phyloP scores from a whole-genome alignment of 1,140 invertebrate genomes.

The Hycleus phaleratus region DNA sequence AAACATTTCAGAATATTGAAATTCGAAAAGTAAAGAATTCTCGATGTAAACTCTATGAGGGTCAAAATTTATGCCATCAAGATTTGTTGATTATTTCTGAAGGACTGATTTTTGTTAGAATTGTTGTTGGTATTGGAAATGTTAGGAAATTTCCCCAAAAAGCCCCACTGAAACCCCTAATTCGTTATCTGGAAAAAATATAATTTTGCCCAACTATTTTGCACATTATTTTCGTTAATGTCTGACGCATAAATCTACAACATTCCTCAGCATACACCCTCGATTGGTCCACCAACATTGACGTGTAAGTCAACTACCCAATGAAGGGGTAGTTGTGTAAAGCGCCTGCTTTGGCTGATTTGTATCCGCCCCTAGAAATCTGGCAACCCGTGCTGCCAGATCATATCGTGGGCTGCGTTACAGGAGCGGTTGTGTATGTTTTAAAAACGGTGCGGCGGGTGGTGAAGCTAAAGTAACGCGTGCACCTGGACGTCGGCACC shows the following conservation, averaged over 20 bases:
- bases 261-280: slow-evolving; percentile 7
- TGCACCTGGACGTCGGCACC: slow-evolving; percentile 33
- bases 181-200: too few species aligned
- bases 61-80: too few species aligned
- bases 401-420: slow-evolving; percentile 16
- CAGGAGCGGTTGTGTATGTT: slow-evolving; percentile 18
- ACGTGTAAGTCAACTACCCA: slow-evolving; percentile 9
- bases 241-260: slow-evolving; percentile 30
- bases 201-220: too few species aligned
- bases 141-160: too few species aligned
- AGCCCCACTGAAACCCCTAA: too few species aligned
- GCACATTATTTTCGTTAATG: neutral
- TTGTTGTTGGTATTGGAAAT: too few species aligned
- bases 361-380: slow-evolving; percentile 16
- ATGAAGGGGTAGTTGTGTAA: slow-evolving; percentile 10
- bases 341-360: slow-evolving; percentile 21
- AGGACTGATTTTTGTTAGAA: too few species aligned
- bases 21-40: too few species aligned
- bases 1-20: too few species aligned
- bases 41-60: too few species aligned
- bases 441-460: slow-evolving; percentile 17
- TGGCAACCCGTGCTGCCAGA: slow-evolving; percentile 17
- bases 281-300: slow-evolving; percentile 32
- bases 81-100: too few species aligned
- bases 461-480: slow-evolving; percentile 7